Conservation (phyloP, 2,113 vertebrate species). For the Pelvicachromis taeniatus region DNA sequence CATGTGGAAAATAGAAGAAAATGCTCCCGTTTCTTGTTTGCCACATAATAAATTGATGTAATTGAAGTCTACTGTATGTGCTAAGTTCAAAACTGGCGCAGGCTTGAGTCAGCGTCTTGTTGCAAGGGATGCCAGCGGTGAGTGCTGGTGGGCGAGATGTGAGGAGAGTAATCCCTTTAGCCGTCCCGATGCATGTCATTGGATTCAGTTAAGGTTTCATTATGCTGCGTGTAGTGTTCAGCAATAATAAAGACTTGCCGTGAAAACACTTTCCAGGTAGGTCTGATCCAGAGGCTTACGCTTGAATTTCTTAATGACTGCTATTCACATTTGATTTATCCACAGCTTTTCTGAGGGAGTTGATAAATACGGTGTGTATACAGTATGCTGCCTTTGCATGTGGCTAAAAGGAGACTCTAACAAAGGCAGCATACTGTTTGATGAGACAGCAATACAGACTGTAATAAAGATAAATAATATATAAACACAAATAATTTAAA, state of each 20-base stretch:
- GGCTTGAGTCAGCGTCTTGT: conserved; percentile 14
- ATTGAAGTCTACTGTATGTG: conserved; percentile 1
- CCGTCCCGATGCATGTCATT: conserved; percentile 13
- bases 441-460: background rate
- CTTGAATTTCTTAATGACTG: conserved; percentile 4
- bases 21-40: background rate
- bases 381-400: background rate
- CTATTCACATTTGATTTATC: conserved; percentile 8
- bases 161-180: conserved; percentile 47
- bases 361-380: background rate
- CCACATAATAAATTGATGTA: background rate
- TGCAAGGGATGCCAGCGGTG: background rate
- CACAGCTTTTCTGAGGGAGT: background rate
- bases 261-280: conserved; percentile 22
- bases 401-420: background rate
- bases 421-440: background rate
- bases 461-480: background rate
- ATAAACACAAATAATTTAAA: background rate
- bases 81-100: conserved; percentile 6
- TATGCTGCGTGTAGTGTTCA: conserved; percentile 22
- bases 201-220: conserved; percentile 43
- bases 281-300: conserved; percentile 1
- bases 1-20: background rate
- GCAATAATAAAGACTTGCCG: conserved; percentile 6
- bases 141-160: conserved; percentile 19